phyloP scores from a whole-genome alignment of 2,888 invertebrate genomes.

The Parelbella ahira region DNA sequence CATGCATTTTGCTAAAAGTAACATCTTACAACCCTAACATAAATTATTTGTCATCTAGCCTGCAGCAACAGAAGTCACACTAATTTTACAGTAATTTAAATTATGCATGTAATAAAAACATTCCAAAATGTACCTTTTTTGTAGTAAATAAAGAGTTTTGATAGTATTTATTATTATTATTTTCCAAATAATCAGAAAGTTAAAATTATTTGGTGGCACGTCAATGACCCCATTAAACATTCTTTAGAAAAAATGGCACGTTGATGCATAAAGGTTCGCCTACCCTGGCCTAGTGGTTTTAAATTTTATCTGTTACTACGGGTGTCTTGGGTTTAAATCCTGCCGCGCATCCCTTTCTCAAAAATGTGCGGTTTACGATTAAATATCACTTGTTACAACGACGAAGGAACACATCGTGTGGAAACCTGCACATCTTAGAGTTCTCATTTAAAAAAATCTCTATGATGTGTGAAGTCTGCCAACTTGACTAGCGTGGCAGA shows the following conservation, averaged over 20 bases:
- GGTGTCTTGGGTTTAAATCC: too few relatives aligned
- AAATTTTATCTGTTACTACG: too few relatives aligned
- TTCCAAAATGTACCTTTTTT: too few relatives aligned
- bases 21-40: slow-evolving; percentile 15
- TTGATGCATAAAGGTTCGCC: slow-evolving; percentile 29
- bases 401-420: too few relatives aligned
- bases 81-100: slow-evolving; percentile 12
- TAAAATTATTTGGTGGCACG: slow-evolving; percentile 31
- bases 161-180: slow-evolving; percentile 27
- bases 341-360: too few relatives aligned
- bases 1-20: slow-evolving; percentile 33
- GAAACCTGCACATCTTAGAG: too few relatives aligned
- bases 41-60: slow-evolving; percentile 14
- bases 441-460: too few relatives aligned
- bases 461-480: too few relatives aligned
- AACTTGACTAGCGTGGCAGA: too few relatives aligned
- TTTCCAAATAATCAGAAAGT: slow-evolving; percentile 29
- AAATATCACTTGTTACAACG: too few relatives aligned
- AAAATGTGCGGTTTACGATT: too few relatives aligned
- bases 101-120: neutral
- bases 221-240: slow-evolving; percentile 24
- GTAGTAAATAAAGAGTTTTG: slow-evolving; percentile 9
- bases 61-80: slow-evolving; percentile 19
- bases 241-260: slow-evolving; percentile 27
- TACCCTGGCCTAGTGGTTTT: too few relatives aligned